Percentiles rank a stretch among this genome's conserved stretches.
Evolutionary conservation across 2,888 invertebrate species (phyloP).

Genomic region (Amorpha juglandis): DNA sequence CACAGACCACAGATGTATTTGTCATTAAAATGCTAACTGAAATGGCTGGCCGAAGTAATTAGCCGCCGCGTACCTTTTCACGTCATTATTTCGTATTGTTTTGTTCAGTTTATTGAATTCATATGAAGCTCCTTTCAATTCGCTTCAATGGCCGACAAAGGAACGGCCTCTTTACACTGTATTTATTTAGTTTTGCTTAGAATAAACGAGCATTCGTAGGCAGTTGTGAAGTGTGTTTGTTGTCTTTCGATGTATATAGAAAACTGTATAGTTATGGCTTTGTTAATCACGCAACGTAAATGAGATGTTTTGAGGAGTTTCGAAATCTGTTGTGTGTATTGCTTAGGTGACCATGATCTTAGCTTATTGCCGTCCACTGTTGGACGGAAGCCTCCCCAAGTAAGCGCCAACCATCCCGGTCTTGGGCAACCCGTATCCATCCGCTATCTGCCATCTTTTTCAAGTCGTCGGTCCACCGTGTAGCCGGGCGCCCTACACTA

Average conservation of each 20-base stretch:
- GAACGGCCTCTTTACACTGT: not conserved
- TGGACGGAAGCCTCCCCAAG: too few relatives aligned
- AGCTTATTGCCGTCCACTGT: too few relatives aligned
- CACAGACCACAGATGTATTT: not conserved
- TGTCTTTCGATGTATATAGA: not conserved
- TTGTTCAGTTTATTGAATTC: constrained; percentile 4
- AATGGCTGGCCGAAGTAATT: not conserved
- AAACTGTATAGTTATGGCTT: not conserved
- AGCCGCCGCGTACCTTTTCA: not conserved
- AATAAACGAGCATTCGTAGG: not conserved
- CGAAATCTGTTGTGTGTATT: too few relatives aligned
- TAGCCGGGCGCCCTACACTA: too few relatives aligned
- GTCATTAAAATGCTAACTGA: not conserved
- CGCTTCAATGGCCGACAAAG: not conserved
- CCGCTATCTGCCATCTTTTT: too few relatives aligned
- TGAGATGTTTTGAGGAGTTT: not conserved
- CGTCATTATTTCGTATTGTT: not conserved
- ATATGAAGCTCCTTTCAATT: not conserved
- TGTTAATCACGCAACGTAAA: not conserved
- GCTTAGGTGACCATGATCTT: too few relatives aligned
- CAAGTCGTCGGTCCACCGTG: too few relatives aligned
- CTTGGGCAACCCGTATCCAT: too few relatives aligned
- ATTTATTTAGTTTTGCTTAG: not conserved
- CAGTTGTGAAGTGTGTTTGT: not conserved
- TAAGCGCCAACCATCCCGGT: too few relatives aligned